Evolutionary conservation across 2,888 invertebrate species (phyloP).

Genomic region (Stenolophus ochropezus): DNA sequence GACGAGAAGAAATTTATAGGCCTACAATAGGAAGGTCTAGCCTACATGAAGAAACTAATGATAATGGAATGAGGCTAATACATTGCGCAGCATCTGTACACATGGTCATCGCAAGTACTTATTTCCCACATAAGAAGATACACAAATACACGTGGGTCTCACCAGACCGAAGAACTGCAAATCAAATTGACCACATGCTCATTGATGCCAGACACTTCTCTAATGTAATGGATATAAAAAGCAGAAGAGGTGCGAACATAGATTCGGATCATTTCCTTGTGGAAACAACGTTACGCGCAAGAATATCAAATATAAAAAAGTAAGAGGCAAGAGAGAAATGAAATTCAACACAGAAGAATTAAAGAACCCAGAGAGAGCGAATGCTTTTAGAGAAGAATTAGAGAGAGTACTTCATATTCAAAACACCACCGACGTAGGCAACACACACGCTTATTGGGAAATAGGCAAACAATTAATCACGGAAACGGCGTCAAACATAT

Average conservation of each 20-base stretch:
- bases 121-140: neutral
- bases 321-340: constrained; percentile 9
- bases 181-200: constrained; percentile 54
- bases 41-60: constrained; percentile 18
- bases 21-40: constrained; percentile 50
- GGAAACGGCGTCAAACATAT: no score
- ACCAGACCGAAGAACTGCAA: constrained; percentile 16
- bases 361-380: neutral
- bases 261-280: no score
- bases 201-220: constrained; percentile 32
- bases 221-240: constrained; percentile 43
- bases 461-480: no score
- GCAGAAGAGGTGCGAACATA: constrained; percentile 38
- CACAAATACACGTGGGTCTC: constrained; percentile 11
- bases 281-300: constrained; percentile 9
- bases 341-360: neutral
- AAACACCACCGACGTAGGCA: no score
- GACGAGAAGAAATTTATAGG: constrained; percentile 52
- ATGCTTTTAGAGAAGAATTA: neutral
- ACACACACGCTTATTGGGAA: no score
- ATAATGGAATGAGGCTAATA: constrained; percentile 52
- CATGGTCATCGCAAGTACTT: constrained; percentile 41
- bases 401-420: neutral
- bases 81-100: constrained; percentile 16
- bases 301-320: constrained; percentile 18